Evolutionary conservation across 1,140 invertebrate species (phyloP).

Genomic region (Epicauta chinensis): DNA sequence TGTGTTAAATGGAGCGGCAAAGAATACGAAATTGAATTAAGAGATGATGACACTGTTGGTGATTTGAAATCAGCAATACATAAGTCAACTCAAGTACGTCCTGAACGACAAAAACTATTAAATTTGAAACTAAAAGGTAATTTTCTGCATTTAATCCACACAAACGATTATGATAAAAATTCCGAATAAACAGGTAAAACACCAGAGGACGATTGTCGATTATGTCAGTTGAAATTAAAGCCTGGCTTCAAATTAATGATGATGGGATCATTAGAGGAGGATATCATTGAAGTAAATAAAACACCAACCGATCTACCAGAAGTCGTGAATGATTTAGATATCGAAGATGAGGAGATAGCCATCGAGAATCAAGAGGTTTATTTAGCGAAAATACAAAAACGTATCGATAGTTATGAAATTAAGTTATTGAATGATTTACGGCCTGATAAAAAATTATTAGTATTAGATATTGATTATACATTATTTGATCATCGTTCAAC

Average conservation of each 20-base stretch:
- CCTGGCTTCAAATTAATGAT: constrained; percentile 93
- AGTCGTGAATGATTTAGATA: constrained; percentile 81
- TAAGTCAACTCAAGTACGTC: constrained; percentile 73
- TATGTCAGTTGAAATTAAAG: constrained; percentile 70
- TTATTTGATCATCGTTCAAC: constrained; percentile 91
- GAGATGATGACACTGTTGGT: constrained; percentile 64
- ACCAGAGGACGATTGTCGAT: constrained; percentile 65
- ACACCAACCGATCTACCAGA: constrained; percentile 75
- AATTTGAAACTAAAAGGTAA: constrained; percentile 88
- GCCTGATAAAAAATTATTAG: constrained; percentile 81
- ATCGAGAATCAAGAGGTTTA: constrained; percentile 67
- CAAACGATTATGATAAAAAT: background rate
- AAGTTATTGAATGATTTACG: constrained; percentile 75
- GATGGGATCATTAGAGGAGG: constrained; percentile 92
- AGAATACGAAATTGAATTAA: constrained; percentile 69
- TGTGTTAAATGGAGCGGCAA: constrained; percentile 86
- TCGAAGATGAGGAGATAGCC: constrained; percentile 81
- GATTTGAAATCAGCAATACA: constrained; percentile 75
- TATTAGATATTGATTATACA: constrained; percentile 96
- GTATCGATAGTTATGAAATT: constrained; percentile 82
- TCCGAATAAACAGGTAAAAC: constrained; percentile 61
- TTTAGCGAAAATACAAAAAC: constrained; percentile 70
- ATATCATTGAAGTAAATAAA: constrained; percentile 73
- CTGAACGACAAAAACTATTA: constrained; percentile 86
- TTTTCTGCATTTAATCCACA: background rate